Evolutionary conservation across 1,140 invertebrate species (phyloP).

Genomic region (Drosophila athabasca): DNA sequence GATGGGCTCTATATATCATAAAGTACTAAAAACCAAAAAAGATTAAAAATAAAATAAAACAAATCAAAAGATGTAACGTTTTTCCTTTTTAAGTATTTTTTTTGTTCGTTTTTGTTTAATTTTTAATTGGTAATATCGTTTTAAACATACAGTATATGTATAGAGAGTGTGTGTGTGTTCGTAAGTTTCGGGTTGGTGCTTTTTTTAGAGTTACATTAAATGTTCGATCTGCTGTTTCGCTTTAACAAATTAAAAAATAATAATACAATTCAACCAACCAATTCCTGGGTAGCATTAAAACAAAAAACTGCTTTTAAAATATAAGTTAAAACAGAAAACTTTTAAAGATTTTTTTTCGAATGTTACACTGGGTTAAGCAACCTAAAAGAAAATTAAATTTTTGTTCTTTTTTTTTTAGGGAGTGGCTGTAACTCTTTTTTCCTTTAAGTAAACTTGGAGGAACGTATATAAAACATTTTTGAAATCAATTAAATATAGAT

Average conservation of each 20-base stretch:
- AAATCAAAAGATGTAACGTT: constrained; percentile 46
- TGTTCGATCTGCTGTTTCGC: constrained; percentile 45
- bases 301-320: constrained; percentile 19
- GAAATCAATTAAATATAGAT: constrained; percentile 24
- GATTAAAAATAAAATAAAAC: constrained; percentile 46
- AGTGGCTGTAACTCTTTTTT: neutral
- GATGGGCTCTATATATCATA: neutral
- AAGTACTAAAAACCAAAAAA: constrained; percentile 5
- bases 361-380: constrained; percentile 56
- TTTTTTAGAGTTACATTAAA: constrained; percentile 67
- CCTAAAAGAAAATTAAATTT: constrained; percentile 4
- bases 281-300: constrained; percentile 7
- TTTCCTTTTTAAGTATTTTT: constrained; percentile 55
- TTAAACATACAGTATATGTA: constrained; percentile 65
- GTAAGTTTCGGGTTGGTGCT: neutral
- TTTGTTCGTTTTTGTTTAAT: constrained; percentile 53
- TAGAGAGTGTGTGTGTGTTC: constrained; percentile 8
- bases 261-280: constrained; percentile 49
- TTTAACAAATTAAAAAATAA: constrained; percentile 73
- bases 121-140: constrained; percentile 72
- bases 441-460: constrained; percentile 52
- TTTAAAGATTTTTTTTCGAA: neutral
- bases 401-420: constrained; percentile 10
- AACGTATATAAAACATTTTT: constrained; percentile 57
- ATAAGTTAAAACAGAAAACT: constrained; percentile 31